phyloP scores from a whole-genome alignment of 1,140 invertebrate genomes.

The Tribolium madens region DNA sequence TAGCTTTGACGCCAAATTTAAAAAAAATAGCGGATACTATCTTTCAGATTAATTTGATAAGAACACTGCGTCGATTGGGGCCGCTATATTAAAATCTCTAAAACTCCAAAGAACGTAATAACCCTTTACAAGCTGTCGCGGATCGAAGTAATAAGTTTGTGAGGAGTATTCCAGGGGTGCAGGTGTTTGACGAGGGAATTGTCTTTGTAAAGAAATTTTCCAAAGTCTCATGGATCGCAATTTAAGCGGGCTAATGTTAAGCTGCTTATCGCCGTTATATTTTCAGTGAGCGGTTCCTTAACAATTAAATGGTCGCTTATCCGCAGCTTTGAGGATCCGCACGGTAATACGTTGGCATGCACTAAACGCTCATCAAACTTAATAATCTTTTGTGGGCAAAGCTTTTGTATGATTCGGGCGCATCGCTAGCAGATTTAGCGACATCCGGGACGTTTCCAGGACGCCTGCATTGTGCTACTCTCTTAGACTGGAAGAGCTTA shows the following conservation, averaged over 20 bases:
- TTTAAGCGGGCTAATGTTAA: conserved; percentile 48
- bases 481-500: conserved; percentile 52
- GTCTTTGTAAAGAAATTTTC: conserved; percentile 48
- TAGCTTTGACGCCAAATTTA: no score
- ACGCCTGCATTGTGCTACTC: conserved; percentile 47
- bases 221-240: conserved; percentile 49
- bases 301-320: conserved; percentile 50
- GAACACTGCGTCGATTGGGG: no score
- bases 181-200: conserved; percentile 35
- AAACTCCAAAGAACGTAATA: background rate
- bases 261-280: conserved; percentile 47
- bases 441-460: conserved; percentile 45
- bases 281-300: conserved; percentile 47
- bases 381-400: conserved; percentile 59
- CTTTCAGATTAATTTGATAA: no score
- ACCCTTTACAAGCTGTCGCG: background rate
- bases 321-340: conserved; percentile 41
- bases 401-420: conserved; percentile 53
- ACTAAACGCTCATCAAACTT: conserved; percentile 57
- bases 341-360: conserved; percentile 39
- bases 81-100: background rate
- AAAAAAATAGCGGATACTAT: no score
- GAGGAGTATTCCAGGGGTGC: background rate
- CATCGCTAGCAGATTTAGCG: conserved; percentile 34
- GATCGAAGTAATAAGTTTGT: no score